These are phyloP conservation scores for Ganaspis sp. DNA, from an alignment of 1,140 invertebrate genomes.

Conservation along the genomic window DNA sequence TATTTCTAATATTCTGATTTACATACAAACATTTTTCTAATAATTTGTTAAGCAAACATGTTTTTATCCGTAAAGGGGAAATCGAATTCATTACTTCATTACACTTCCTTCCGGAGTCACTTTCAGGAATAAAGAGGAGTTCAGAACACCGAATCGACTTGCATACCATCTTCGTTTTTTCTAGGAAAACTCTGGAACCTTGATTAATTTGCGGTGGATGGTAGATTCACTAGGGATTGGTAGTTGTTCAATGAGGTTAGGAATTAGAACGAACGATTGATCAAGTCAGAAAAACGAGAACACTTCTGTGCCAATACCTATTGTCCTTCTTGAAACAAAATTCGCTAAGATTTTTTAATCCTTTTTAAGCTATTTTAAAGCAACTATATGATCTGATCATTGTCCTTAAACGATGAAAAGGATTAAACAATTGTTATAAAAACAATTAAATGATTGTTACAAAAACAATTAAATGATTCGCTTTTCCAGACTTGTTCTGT, in stretches of 20 bases:
- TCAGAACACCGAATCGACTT: slow-evolving; percentile 21
- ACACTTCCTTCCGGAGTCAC: not conserved
- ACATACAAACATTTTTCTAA: not conserved
- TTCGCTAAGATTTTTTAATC: not conserved
- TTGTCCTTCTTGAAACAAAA: not conserved
- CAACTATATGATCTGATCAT: too few relatives aligned
- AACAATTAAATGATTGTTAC: too few relatives aligned
- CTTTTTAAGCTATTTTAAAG: too few relatives aligned
- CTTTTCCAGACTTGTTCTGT: too few relatives aligned
- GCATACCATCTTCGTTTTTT: slow-evolving; percentile 24
- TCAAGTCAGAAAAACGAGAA: slow-evolving; percentile 7
- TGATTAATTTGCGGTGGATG: slow-evolving; percentile 28
- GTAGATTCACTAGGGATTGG: slow-evolving; percentile 19
- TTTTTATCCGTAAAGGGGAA: not conserved
- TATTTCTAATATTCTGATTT: too few relatives aligned
- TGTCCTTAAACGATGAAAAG: too few relatives aligned
- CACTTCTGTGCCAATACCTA: not conserved
- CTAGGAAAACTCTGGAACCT: not conserved
- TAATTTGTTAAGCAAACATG: not conserved
- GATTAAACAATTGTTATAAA: too few relatives aligned
- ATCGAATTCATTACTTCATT: slow-evolving; percentile 6
- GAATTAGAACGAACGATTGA: slow-evolving; percentile 21
- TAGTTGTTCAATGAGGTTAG: slow-evolving; percentile 28
- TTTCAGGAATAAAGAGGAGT: slow-evolving; percentile 4
- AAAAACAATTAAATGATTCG: too few relatives aligned